Base-by-base conservation (phyloP, 1,140 invertebrate species). In the Hyposmocoma kahamanoa region DNA sequence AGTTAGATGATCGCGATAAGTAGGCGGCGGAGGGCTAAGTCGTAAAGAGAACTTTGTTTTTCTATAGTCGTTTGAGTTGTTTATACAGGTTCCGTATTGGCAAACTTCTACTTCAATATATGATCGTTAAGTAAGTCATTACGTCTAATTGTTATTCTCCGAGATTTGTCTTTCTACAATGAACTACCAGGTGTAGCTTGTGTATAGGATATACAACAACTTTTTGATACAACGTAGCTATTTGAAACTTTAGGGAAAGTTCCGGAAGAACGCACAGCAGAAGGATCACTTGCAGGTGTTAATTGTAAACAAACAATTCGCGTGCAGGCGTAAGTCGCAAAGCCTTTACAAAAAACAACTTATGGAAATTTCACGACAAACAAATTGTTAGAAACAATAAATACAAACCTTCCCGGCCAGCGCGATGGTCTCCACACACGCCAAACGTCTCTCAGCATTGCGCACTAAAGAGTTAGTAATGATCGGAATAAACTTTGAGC, bases 401-500 rank as follows among this genome's bases (percentile, higher is more conserved):
- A 15, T 17, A 47, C 48, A 10, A 36, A 56, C 53, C 53, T 50
- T 18, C 22, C 26, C 1, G 26, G 32, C 8, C 43, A 41, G 26
- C n/a, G 18, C 32, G 59, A 17, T 13, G 39, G 20, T 17, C 13
- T 36, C 32, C 32, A 36, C 32, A 36, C 32, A 36, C 39, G 20
- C 41, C 47, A 47, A 47, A 18, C 20, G 21, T 49, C 18, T 41
- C 50, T 46, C 58, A 47, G 56, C 67, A 71, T 74, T 54, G 68
- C 62, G 56, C 59, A 63, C 58, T 50, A 22, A 51, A 55, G 19
- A 48, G 50, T 53, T 56, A 62, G 51, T 59, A 36, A 34, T 41
- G 57, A 59, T 39, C 49, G 47, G 47, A 58, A 6, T 60, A 74
- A 74, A 74, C 57, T 74, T 74, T 65, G 51, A 49, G 45, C 62